Percentiles rank a stretch among this genome's conserved stretches.
These are phyloP conservation scores for Hyperoplus lanceolatus DNA, from an alignment of 2,797 vertebrate species.

Conservation along the genomic window DNA sequence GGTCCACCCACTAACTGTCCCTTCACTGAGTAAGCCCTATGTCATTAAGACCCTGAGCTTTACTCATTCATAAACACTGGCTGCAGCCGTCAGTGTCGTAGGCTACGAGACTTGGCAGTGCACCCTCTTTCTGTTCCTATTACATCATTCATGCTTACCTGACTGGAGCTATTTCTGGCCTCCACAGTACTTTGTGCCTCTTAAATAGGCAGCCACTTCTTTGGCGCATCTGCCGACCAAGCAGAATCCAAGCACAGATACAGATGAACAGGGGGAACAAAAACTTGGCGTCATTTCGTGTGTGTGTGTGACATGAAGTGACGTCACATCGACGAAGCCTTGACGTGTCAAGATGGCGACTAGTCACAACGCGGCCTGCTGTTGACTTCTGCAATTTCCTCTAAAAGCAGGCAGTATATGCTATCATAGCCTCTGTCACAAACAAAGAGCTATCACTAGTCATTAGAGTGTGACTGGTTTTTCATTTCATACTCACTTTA, in stretches of 20 bases:
- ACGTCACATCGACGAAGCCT: too few relatives aligned
- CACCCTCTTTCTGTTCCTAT: constrained; percentile 68
- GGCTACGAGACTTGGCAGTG: constrained; percentile 77
- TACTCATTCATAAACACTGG: constrained; percentile 82
- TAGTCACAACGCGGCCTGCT: too few relatives aligned
- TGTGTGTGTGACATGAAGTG: too few relatives aligned
- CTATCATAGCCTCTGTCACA: too few relatives aligned
- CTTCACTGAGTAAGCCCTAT: constrained; percentile 61
- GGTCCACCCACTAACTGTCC: constrained; percentile 54
- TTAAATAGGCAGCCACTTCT: constrained; percentile 70
- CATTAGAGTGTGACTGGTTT: too few relatives aligned
- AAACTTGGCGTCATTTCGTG: constrained; percentile 49
- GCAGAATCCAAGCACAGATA: constrained; percentile 63
- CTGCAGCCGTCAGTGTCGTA: constrained; percentile 68
- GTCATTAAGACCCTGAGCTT: constrained; percentile 63
- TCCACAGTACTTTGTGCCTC: constrained; percentile 66
- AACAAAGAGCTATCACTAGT: too few relatives aligned
- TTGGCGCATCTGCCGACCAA: constrained; percentile 64
- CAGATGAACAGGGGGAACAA: constrained; percentile 45
- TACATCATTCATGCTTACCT: constrained; percentile 83
- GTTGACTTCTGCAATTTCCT: too few relatives aligned
- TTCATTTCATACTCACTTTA: too few relatives aligned
- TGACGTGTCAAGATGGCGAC: too few relatives aligned
- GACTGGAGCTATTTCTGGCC: constrained; percentile 80
- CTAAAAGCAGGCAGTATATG: too few relatives aligned